These are phyloP conservation scores for Fregetta grallaria DNA, from an alignment of 2,113 vertebrate genomes.

Conservation along the genomic window DNA sequence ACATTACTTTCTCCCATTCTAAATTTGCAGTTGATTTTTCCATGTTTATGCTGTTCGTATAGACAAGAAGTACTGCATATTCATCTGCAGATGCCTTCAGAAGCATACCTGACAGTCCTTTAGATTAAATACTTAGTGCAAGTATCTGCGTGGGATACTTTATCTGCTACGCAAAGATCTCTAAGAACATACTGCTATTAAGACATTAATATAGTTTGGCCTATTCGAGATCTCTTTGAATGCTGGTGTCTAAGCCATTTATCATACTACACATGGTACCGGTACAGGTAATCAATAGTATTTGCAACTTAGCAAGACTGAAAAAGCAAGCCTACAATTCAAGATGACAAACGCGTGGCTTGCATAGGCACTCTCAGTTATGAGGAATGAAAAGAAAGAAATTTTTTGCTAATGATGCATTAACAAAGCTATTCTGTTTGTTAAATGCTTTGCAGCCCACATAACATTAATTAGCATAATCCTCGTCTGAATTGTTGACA, in stretches of 20 bases:
- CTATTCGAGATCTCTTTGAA: not conserved
- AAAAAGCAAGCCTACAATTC: not conserved
- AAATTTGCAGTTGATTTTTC: not conserved
- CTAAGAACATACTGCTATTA: not conserved
- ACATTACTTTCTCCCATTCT: not conserved
- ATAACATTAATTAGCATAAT: not conserved
- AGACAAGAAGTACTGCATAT: not conserved
- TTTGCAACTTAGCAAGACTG: not conserved
- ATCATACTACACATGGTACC: not conserved
- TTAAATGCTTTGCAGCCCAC: not conserved
- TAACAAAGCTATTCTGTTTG: not conserved
- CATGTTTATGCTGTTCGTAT: fast-evolving
- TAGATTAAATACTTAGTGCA: not conserved
- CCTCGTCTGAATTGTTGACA: not conserved
- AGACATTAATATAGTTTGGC: not conserved
- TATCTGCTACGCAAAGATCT: not conserved
- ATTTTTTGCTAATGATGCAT: not conserved
- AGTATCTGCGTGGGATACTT: not conserved
- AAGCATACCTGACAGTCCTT: not conserved
- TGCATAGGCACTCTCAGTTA: not conserved
- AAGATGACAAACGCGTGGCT: not conserved
- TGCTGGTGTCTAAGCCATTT: not conserved
- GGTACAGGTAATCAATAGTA: not conserved
- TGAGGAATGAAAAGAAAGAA: not conserved
- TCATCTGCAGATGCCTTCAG: not conserved